These are phyloP conservation scores for Toxotes jaculatrix DNA, from an alignment of 2,113 vertebrate species.

Conservation along the genomic window DNA sequence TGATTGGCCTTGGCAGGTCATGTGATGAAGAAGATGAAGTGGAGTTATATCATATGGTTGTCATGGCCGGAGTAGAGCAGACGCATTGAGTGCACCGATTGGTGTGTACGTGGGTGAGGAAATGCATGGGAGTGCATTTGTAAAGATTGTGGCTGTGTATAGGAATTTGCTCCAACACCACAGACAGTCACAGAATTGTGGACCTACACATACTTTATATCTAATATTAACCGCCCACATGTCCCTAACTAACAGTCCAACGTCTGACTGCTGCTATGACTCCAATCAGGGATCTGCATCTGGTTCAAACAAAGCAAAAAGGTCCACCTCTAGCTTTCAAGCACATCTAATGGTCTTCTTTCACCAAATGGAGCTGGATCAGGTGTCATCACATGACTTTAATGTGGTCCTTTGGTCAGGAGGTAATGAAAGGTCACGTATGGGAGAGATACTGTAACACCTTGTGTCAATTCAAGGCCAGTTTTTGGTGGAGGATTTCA, in stretches of 20 bases:
- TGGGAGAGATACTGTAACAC: too few species aligned
- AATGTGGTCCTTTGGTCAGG: neutral
- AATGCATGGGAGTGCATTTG: conserved; percentile 62
- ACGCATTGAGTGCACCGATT: conserved; percentile 84
- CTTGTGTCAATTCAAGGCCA: neutral
- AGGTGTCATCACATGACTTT: neutral
- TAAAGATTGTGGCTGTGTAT: conserved; percentile 54
- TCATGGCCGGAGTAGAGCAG: conserved; percentile 91
- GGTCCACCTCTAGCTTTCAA: neutral
- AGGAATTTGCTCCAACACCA: conserved; percentile 1
- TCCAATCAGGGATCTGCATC: neutral
- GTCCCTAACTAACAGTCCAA: conserved; percentile 18
- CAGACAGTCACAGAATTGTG: conserved; percentile 1
- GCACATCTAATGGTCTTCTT: neutral
- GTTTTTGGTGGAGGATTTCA: neutral
- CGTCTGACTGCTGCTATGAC: neutral
- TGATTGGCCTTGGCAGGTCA: conserved; percentile 91
- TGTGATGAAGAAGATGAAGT: conserved; percentile 90
- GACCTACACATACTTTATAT: conserved; percentile 4
- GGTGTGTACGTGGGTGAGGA: conserved; percentile 88
- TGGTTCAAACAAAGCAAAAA: neutral
- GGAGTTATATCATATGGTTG: conserved; percentile 88
- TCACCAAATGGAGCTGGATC: neutral
- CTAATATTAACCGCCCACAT: neutral
- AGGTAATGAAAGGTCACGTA: neutral